Percentiles rank a stretch among this genome's conserved stretches.
Evolutionary conservation across 2,797 vertebrate species (phyloP).

Genomic region (Danio aesculapii): DNA sequence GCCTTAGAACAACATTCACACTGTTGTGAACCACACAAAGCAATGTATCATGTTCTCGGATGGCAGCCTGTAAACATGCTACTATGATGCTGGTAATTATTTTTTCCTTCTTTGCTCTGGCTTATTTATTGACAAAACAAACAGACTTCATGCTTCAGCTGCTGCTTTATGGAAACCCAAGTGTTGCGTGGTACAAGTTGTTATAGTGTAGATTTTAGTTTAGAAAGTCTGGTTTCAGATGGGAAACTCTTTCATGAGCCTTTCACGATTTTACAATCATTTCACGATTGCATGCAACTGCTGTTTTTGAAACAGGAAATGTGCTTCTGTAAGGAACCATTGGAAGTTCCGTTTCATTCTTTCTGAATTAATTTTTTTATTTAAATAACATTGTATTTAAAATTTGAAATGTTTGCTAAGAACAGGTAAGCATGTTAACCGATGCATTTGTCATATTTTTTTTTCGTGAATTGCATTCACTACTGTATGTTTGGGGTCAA

Average conservation of each 20-base stretch:
- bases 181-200: background rate
- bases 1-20: background rate
- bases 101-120: conserved; percentile 13
- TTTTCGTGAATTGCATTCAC: background rate
- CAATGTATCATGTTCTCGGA: conserved; percentile 1
- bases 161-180: conserved; percentile 2
- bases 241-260: background rate
- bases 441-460: background rate
- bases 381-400: background rate
- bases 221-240: conserved; percentile 2
- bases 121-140: conserved; percentile 26
- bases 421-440: background rate
- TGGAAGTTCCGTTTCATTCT: background rate
- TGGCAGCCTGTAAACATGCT: conserved; percentile 3
- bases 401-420: background rate
- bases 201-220: background rate
- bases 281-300: conserved; percentile 29
- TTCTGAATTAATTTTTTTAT: background rate
- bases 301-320: conserved; percentile 50
- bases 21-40: background rate
- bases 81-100: conserved; percentile 15
- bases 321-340: conserved; percentile 9
- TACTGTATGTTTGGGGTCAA: background rate
- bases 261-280: conserved; percentile 19
- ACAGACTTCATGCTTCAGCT: conserved; percentile 13